These are phyloP conservation scores for Danaus plexippus DNA, from an alignment of 1,140 invertebrate genomes.

Conservation along the genomic window DNA sequence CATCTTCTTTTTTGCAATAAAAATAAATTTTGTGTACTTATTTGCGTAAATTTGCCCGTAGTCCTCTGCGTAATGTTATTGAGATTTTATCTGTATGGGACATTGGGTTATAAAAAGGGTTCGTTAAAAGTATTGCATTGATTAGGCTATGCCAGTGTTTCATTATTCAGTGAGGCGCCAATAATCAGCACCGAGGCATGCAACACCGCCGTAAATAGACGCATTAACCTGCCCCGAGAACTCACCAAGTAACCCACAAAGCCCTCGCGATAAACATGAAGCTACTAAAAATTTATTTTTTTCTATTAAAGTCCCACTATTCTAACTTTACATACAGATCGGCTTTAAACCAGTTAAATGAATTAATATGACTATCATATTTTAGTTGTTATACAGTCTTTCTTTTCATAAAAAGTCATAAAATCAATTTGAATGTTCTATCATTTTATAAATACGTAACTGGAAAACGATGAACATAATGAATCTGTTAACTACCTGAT, in stretches of 20 bases:
- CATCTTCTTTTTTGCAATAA: slow-evolving; percentile 18
- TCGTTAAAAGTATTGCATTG: slow-evolving; percentile 38
- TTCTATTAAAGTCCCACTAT: slow-evolving; percentile 11
- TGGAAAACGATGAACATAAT: too few species aligned
- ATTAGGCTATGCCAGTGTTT: slow-evolving; percentile 49
- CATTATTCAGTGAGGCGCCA: slow-evolving; percentile 60
- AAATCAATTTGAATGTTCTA: too few species aligned
- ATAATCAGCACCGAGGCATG: slow-evolving; percentile 44
- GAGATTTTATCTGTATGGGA: slow-evolving; percentile 28
- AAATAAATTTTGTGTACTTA: slow-evolving; percentile 26
- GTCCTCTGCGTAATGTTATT: slow-evolving; percentile 19
- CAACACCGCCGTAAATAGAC: slow-evolving; percentile 42
- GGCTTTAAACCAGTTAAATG: slow-evolving; percentile 8
- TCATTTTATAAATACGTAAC: too few species aligned
- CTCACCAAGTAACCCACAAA: slow-evolving; percentile 61
- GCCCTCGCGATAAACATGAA: slow-evolving; percentile 39
- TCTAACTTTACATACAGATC: slow-evolving; percentile 5
- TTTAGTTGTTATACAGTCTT: too few species aligned
- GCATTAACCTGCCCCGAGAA: slow-evolving; percentile 36
- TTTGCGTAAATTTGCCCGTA: slow-evolving; percentile 24
- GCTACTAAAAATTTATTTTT: slow-evolving; percentile 10
- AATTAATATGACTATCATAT: slow-evolving; percentile 27
- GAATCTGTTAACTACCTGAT: too few species aligned
- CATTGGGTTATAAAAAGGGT: slow-evolving; percentile 29
- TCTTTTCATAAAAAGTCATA: too few species aligned